These are phyloP conservation scores for Pocillopora grandis DNA, from an alignment of 92 coral and sea anemone species.

Conservation along the genomic window DNA sequence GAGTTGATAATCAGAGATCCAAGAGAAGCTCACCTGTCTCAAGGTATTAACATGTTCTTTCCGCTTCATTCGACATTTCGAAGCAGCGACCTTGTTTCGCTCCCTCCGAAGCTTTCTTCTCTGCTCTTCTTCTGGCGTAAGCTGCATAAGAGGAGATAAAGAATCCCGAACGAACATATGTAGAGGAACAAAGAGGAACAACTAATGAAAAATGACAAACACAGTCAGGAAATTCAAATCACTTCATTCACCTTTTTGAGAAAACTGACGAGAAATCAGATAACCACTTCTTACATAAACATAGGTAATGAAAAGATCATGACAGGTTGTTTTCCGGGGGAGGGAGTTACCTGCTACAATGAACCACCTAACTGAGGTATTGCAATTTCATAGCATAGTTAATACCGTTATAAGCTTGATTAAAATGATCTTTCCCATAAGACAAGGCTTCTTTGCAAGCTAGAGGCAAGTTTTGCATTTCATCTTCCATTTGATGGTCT, in stretches of 20 bases:
- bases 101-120: constrained; percentile 83
- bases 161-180: constrained; percentile 24
- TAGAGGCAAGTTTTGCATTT: too few species aligned
- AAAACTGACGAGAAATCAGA: constrained; percentile 33
- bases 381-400: neutral
- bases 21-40: constrained; percentile 59
- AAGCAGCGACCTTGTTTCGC: constrained; percentile 95
- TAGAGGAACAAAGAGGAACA: constrained; percentile 13
- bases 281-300: constrained; percentile 34
- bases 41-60: constrained; percentile 80
- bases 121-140: constrained; percentile 77
- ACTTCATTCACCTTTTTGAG: constrained; percentile 26
- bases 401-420: too few species aligned
- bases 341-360: neutral
- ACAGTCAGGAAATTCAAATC: neutral
- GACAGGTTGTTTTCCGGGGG: constrained; percentile 44
- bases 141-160: constrained; percentile 55
- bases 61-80: constrained; percentile 92
- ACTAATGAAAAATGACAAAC: neutral
- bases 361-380: too few species aligned
- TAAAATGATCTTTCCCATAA: too few species aligned
- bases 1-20: neutral
- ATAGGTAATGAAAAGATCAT: constrained; percentile 18
- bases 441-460: too few species aligned
- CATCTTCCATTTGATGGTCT: too few species aligned